phyloP scores from a whole-genome alignment of 2,797 vertebrate species.

The Brachyrhaphis roseni region DNA sequence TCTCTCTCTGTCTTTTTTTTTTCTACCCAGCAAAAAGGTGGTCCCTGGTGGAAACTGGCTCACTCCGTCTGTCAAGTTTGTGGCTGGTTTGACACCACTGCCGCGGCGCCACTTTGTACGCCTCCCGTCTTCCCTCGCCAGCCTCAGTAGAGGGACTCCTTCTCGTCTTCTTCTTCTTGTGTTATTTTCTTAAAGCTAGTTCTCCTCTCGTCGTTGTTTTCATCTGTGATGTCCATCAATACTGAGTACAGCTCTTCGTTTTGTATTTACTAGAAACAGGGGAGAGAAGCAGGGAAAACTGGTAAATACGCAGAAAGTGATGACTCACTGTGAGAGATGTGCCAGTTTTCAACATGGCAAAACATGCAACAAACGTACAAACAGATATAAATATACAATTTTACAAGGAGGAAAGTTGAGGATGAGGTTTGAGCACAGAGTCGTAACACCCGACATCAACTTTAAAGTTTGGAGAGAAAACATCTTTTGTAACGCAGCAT shows the following conservation, averaged over 20 bases:
- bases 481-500: slow-evolving; percentile 35
- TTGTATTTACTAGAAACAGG: slow-evolving; percentile 81
- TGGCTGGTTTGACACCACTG: slow-evolving; percentile 72
- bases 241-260: slow-evolving; percentile 76
- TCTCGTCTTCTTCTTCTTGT: slow-evolving; percentile 65
- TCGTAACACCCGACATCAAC: slow-evolving; percentile 30
- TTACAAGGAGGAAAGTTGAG: slow-evolving; percentile 21
- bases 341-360: slow-evolving; percentile 21
- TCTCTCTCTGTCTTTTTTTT: slow-evolving; percentile 48
- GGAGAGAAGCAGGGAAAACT: slow-evolving; percentile 60
- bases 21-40: slow-evolving; percentile 73
- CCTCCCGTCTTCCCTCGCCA: slow-evolving; percentile 72
- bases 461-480: slow-evolving; percentile 49
- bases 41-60: slow-evolving; percentile 78
- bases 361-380: slow-evolving; percentile 39
- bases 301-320: slow-evolving; percentile 61
- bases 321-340: slow-evolving; percentile 36
- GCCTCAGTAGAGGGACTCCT: slow-evolving; percentile 76
- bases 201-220: slow-evolving; percentile 76
- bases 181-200: slow-evolving; percentile 81
- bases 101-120: slow-evolving; percentile 63
- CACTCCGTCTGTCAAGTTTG: slow-evolving; percentile 73
- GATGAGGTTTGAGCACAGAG: slow-evolving; percentile 31
- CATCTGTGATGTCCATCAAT: slow-evolving; percentile 80
- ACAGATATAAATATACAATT: background rate